These are phyloP conservation scores for Anorthoa munda DNA, from an alignment of 2,888 invertebrate species.

Conservation along the genomic window DNA sequence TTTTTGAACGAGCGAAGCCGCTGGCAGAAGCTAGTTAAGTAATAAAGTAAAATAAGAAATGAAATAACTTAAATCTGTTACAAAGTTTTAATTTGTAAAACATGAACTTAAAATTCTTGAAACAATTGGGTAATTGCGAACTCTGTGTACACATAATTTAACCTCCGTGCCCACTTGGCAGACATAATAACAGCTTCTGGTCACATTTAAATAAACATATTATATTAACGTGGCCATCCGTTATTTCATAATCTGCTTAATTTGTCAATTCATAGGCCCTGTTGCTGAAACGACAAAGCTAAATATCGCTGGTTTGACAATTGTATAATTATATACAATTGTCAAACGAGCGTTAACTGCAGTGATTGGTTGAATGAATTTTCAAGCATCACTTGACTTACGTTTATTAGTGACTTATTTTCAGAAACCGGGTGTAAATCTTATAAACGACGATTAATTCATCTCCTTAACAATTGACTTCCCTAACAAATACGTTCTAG, in stretches of 20 bases:
- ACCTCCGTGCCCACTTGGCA: background rate
- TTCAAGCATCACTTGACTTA: no score
- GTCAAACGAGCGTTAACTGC: background rate
- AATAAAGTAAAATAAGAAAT: background rate
- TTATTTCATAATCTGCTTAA: background rate
- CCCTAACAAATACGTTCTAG: slow-evolving; percentile 35
- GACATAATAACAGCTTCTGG: background rate
- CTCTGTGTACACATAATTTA: background rate
- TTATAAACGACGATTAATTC: slow-evolving; percentile 35
- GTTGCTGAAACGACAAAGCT: background rate
- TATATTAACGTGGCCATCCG: background rate
- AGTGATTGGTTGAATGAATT: background rate
- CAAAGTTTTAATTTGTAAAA: background rate
- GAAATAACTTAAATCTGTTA: background rate
- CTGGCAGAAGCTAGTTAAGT: no score
- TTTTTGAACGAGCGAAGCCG: no score
- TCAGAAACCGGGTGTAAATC: slow-evolving; percentile 16
- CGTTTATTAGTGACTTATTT: background rate
- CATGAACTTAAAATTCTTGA: background rate
- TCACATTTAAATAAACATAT: slow-evolving; percentile 14
- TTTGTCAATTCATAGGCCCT: background rate
- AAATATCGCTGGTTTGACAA: no score
- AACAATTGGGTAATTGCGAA: background rate
- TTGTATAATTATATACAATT: background rate
- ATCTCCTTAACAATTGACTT: slow-evolving; percentile 12